Conservation (phyloP, 2,113 vertebrate species). For the Xiphias gladius region DNA sequence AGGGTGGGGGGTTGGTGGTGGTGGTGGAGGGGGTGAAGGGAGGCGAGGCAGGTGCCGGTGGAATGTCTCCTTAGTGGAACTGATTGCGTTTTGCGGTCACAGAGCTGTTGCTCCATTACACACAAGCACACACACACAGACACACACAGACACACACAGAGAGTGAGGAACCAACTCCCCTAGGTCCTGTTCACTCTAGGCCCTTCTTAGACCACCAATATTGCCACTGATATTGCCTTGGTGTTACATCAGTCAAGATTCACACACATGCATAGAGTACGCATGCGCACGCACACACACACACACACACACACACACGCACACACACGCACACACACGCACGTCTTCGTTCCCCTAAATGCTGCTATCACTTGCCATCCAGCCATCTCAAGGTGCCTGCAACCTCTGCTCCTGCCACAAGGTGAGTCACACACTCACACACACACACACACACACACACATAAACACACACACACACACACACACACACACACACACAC, state of each 20-base stretch:
- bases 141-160: slow-evolving; percentile 24
- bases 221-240: slow-evolving; percentile 76
- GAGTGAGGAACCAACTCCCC: slow-evolving; percentile 47
- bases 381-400: too few relatives aligned
- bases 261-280: background rate
- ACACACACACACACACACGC: background rate
- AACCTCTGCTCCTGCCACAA: too few relatives aligned
- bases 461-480: slow-evolving; percentile 5
- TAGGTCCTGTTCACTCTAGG: slow-evolving; percentile 50
- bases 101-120: slow-evolving; percentile 51
- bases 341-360: background rate
- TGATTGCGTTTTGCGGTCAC: slow-evolving; percentile 74
- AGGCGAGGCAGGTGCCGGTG: slow-evolving; percentile 51
- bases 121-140: slow-evolving; percentile 32
- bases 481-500: slow-evolving; percentile 13
- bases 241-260: slow-evolving; percentile 73
- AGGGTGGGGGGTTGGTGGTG: slow-evolving; percentile 24
- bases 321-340: background rate
- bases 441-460: slow-evolving; percentile 6
- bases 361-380: too few relatives aligned
- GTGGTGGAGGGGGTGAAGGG: slow-evolving; percentile 1
- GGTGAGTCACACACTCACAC: slow-evolving; percentile 9
- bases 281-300: slow-evolving; percentile 1
- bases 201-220: slow-evolving; percentile 61
- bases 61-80: slow-evolving; percentile 75